These are phyloP conservation scores for Tragelaphus imberbis DNA, from an alignment of 2,113 vertebrate genomes.

Conservation along the genomic window DNA sequence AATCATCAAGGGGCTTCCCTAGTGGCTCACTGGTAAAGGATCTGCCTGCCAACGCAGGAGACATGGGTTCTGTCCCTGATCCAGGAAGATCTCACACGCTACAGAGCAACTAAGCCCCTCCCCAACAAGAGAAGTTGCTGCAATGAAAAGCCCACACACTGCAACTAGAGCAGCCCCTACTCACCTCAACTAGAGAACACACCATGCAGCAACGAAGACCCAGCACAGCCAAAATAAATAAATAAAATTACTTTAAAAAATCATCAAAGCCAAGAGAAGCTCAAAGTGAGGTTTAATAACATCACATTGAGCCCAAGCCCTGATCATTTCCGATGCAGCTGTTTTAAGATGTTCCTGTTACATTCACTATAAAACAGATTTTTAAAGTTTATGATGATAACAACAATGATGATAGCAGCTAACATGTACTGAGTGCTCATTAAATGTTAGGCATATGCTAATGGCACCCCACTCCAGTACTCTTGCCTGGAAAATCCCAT, in stretches of 20 bases:
- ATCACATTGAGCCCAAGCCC: slow-evolving; percentile 76
- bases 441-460: background rate
- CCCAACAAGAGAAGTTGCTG: background rate
- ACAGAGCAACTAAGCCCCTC: background rate
- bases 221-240: background rate
- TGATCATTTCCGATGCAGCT: slow-evolving; percentile 78
- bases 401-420: background rate
- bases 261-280: slow-evolving; percentile 81
- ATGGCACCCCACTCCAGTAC: too few relatives aligned
- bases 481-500: too few relatives aligned
- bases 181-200: background rate
- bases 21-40: background rate
- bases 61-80: background rate
- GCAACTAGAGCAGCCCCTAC: background rate
- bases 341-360: slow-evolving; percentile 79
- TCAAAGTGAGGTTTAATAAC: slow-evolving; percentile 82
- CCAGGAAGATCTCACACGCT: background rate
- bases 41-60: background rate
- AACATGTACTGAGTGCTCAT: background rate
- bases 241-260: background rate
- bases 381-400: background rate
- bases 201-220: background rate
- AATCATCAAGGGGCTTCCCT: background rate
- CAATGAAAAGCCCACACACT: background rate
- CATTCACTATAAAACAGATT: slow-evolving; percentile 35